Conservation (phyloP, 2,113 vertebrate species). For the Heterochromis multidens region DNA sequence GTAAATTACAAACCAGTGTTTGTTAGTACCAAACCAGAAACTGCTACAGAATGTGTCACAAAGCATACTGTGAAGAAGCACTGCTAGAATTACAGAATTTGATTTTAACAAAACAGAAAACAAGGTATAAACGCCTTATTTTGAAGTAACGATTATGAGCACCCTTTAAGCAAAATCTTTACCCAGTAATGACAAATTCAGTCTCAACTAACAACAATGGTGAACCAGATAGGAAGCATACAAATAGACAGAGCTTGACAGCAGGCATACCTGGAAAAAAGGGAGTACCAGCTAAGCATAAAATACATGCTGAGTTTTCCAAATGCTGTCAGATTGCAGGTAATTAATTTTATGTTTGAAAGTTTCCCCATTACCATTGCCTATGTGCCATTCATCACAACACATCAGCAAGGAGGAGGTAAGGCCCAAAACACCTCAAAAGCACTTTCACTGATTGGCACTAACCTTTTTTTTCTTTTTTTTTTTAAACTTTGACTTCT, state of each 20-base stretch:
- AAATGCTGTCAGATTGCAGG: conserved; percentile 57
- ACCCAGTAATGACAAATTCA: neutral
- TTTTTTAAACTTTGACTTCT: neutral
- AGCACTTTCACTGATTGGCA: neutral
- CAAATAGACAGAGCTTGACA: conserved; percentile 3
- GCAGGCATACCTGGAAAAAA: conserved; percentile 33
- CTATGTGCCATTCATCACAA: conserved; percentile 57
- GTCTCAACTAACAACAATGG: neutral
- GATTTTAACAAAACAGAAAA: neutral
- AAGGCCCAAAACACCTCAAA: neutral
- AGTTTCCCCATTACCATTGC: conserved; percentile 56
- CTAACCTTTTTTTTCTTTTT: neutral
- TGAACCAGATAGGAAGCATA: neutral
- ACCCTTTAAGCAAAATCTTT: neutral
- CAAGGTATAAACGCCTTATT: neutral
- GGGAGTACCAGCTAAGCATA: conserved; percentile 59
- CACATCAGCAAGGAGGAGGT: conserved; percentile 30
- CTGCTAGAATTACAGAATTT: neutral
- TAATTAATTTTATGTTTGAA: conserved; percentile 72
- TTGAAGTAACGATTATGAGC: neutral
- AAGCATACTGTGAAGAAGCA: neutral
- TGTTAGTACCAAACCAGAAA: neutral
- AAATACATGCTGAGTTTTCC: conserved; percentile 67
- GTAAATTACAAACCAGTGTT: neutral
- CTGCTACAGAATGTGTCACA: neutral